Base-by-base conservation (phyloP, 2,888 invertebrate genomes). In the Mystacides longicornis region DNA sequence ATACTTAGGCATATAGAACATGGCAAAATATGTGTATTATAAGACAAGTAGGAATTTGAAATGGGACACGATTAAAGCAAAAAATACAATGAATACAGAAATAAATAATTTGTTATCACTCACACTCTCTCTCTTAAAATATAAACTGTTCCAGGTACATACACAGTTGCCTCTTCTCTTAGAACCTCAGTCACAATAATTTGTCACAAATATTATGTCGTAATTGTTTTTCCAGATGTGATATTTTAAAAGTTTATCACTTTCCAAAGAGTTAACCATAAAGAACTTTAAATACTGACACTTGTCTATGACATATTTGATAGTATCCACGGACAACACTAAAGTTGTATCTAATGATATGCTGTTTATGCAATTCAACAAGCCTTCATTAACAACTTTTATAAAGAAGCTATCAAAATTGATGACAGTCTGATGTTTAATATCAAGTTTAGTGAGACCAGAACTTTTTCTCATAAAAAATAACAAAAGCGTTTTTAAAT, bases 281-380 rank as follows among this genome's bases (percentile, higher is more conserved):
- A 77, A 69, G 62, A 66, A 68, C 61, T 69, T 69, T 47, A 77
- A 66, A 19, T 66, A 65, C 2, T 71, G 69, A 62, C 76, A 77
- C 55, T 62, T 62, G 51, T 72, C 68, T 53, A 77, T 74, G 49
- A 75, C 64, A 62, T 69, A 65, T 62, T 67, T 71, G 2, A 74
- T 69, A 23, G 73, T 71, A 49, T 66, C 63, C 54, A 70, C 72
- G 0, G 76, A 73, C 16, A 77, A 71, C 59, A 71, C 72, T 50
- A 76, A 66, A 3, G 76, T 75, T 62, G 75, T 75, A 61, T 77
- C 77, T 62, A 77, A 66, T 75, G 76, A 76, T 51, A 77, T 64
- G 62, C 66, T 67, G 47, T 64, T 64, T 1, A 77, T 60, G 62
- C 71, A 70, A 49, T 64, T 71, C 33, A 77, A 68, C 65, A 67